Conservation (phyloP, 1,140 invertebrate species). For the Zaprionus lachaisei region DNA sequence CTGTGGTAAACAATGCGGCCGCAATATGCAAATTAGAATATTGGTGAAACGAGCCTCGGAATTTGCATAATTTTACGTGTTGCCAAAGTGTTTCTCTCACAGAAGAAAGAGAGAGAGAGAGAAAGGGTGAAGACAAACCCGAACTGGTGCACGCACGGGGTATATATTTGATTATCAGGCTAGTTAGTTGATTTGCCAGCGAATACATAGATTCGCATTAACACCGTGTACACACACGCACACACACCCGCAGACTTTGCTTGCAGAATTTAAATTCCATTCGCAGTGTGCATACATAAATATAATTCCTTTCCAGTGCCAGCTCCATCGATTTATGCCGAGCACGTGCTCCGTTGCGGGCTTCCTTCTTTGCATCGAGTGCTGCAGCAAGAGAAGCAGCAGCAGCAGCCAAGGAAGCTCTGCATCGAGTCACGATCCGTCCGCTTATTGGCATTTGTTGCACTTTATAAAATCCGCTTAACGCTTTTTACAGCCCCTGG, state of each 20-base stretch:
- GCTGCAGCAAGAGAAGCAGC: constrained; percentile 4
- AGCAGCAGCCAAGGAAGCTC: not conserved
- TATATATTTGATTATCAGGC: constrained; percentile 43
- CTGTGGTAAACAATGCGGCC: constrained; percentile 72
- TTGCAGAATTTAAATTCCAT: constrained; percentile 64
- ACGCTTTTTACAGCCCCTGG: constrained; percentile 48
- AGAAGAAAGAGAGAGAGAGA: constrained; percentile 23
- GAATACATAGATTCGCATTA: constrained; percentile 36
- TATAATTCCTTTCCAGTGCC: constrained; percentile 45
- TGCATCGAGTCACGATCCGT: constrained; percentile 38
- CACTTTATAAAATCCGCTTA: constrained; percentile 81
- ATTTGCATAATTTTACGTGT: constrained; percentile 71
- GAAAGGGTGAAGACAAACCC: constrained; percentile 4
- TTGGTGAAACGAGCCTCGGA: constrained; percentile 50
- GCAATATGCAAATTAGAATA: constrained; percentile 75
- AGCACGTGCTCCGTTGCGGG: constrained; percentile 55
- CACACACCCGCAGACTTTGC: not conserved
- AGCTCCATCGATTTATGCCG: constrained; percentile 62
- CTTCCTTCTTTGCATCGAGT: constrained; percentile 27
- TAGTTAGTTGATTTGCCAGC: constrained; percentile 48
- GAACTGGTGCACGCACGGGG: constrained; percentile 10
- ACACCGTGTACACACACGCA: constrained; percentile 28
- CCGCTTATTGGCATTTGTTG: constrained; percentile 78
- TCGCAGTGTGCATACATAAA: constrained; percentile 69
- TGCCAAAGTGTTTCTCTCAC: constrained; percentile 37